Conservation (phyloP, 2,113 vertebrate genomes). For the Ailuropoda melanoleuca region DNA sequence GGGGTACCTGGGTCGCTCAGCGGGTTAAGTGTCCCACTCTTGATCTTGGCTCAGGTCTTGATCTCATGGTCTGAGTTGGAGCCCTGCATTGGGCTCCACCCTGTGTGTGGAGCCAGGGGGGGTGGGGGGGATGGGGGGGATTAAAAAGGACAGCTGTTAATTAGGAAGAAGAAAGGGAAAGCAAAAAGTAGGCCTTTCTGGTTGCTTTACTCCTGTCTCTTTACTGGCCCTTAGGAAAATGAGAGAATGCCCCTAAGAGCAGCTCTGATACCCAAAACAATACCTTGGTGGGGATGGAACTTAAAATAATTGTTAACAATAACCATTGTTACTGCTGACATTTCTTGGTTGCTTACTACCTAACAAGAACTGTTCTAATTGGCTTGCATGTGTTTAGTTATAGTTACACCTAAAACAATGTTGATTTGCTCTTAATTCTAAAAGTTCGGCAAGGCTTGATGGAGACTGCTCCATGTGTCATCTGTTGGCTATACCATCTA, state of each 20-base stretch:
- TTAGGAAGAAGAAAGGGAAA: constrained; percentile 23
- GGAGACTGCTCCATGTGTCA: not conserved
- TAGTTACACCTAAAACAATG: not conserved
- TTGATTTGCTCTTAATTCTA: constrained; percentile 4
- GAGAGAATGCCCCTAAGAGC: not conserved
- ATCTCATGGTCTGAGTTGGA: not conserved
- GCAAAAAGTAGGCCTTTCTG: not conserved
- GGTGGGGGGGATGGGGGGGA: no score
- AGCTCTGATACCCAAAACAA: not conserved
- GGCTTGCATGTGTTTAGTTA: not conserved
- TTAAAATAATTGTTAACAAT: not conserved
- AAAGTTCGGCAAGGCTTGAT: not conserved
- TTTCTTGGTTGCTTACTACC: not conserved
- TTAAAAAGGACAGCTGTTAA: not conserved
- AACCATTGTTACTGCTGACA: not conserved
- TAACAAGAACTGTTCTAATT: not conserved
- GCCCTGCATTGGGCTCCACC: not conserved
- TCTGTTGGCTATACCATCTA: not conserved
- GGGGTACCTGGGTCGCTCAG: not conserved
- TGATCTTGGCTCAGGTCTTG: not conserved
- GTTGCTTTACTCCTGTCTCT: not conserved
- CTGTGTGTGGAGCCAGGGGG: not conserved
- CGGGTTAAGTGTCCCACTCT: not conserved
- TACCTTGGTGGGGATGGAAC: not conserved
- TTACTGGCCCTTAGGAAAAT: not conserved